A percentile compares a stretch with the other conserved stretches of the same genome.
Evolutionary conservation across 2,113 vertebrate genomes (phyloP).

Genomic region (Odobenus rosmarus): DNA sequence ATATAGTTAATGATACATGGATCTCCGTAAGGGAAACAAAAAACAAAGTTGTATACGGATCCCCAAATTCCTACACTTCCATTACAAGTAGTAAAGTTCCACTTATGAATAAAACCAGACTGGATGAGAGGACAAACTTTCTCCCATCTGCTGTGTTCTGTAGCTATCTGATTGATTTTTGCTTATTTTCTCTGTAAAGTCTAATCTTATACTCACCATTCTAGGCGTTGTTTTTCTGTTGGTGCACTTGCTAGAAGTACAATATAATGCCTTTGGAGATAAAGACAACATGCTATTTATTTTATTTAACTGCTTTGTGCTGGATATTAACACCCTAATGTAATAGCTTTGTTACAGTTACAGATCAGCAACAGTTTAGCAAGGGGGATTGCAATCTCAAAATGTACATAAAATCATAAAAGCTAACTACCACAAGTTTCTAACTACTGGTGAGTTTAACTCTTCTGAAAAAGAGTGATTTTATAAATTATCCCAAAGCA

Average conservation of each 20-base stretch:
- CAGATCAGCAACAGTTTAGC: constrained; percentile 20
- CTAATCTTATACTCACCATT: constrained; percentile 90
- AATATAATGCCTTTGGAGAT: constrained; percentile 96
- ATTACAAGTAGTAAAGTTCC: neutral
- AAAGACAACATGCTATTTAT: constrained; percentile 90
- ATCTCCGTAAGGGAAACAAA: neutral
- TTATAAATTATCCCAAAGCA: constrained; percentile 28
- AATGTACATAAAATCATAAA: constrained; percentile 27
- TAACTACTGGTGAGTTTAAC: constrained; percentile 21
- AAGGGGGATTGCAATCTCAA: neutral
- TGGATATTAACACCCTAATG: constrained; percentile 81
- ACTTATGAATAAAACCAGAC: neutral
- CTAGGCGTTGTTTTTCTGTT: constrained; percentile 92
- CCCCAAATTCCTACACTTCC: neutral
- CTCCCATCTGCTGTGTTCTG: neutral
- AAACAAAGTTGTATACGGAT: neutral
- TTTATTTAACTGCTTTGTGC: constrained; percentile 82
- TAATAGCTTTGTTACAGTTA: constrained; percentile 70
- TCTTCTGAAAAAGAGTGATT: neutral
- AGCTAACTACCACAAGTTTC: constrained; percentile 32
- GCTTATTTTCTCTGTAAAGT: constrained; percentile 47
- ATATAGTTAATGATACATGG: neutral
- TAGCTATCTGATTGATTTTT: neutral
- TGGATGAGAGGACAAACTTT: neutral
- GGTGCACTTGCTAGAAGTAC: constrained; percentile 93